Conservation (phyloP, 2,797 vertebrate genomes). For the Anguilla megastoma region DNA sequence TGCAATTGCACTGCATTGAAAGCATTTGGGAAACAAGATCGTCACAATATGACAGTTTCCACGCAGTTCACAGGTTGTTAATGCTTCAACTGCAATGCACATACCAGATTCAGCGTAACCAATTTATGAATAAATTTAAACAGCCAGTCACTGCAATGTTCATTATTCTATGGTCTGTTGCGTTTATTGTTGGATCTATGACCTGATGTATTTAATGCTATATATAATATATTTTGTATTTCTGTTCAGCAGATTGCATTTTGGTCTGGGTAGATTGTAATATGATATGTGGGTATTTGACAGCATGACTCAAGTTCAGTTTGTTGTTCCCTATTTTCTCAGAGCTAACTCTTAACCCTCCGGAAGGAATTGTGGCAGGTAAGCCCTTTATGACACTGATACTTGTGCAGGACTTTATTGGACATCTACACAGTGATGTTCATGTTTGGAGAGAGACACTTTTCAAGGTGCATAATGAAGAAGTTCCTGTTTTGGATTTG, state of each 20-base stretch:
- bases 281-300: background rate
- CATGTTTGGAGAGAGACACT: background rate
- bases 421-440: background rate
- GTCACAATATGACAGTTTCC: background rate
- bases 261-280: background rate
- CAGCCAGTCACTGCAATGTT: background rate
- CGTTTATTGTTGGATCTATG: background rate
- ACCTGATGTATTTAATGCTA: background rate
- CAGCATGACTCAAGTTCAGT: background rate
- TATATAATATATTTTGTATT: background rate
- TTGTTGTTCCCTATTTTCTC: background rate
- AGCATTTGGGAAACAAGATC: background rate
- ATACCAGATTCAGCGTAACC: background rate
- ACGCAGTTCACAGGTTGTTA: background rate
- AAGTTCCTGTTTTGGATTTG: background rate
- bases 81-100: background rate
- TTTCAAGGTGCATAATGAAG: background rate
- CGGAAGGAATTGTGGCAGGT: slow-evolving; percentile 98
- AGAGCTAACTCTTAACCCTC: slow-evolving; percentile 96
- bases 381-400: slow-evolving; percentile 51
- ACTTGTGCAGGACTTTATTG: background rate
- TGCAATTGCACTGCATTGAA: background rate
- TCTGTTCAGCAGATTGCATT: background rate
- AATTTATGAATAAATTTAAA: background rate
- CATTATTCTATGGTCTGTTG: background rate